These are phyloP conservation scores for Ophion costatus DNA, from an alignment of 2,888 invertebrate species.

Conservation along the genomic window DNA sequence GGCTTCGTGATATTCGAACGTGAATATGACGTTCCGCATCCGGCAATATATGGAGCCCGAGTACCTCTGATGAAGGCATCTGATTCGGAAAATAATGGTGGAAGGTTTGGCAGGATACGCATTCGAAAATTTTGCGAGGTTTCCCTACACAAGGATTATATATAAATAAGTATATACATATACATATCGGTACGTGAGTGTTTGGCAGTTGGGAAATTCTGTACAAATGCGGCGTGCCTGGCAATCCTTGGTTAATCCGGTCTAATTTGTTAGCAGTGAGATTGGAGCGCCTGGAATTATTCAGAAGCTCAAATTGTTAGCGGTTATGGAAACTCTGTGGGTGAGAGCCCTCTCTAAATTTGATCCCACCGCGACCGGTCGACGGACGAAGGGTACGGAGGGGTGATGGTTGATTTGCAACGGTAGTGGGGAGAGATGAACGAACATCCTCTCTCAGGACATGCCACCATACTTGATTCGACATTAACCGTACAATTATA, in stretches of 20 bases:
- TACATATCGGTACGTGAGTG: not conserved
- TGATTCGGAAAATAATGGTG: slow-evolving; percentile 49
- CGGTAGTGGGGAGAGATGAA: slow-evolving; percentile 59
- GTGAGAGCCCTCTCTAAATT: slow-evolving; percentile 57
- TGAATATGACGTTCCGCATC: slow-evolving; percentile 29
- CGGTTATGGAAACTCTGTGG: slow-evolving; percentile 79
- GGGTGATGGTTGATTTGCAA: slow-evolving; percentile 36
- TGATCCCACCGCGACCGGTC: slow-evolving; percentile 58
- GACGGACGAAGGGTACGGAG: slow-evolving; percentile 53
- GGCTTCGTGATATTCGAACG: slow-evolving; percentile 35
- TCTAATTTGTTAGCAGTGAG: slow-evolving; percentile 82
- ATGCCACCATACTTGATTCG: slow-evolving; percentile 77
- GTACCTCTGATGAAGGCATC: slow-evolving; percentile 45
- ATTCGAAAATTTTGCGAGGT: slow-evolving; percentile 60
- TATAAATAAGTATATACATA: not conserved
- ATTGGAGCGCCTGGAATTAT: slow-evolving; percentile 82
- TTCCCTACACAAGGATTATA: slow-evolving; percentile 55
- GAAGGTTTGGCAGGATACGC: slow-evolving; percentile 30
- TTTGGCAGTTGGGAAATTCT: slow-evolving; percentile 26
- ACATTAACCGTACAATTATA: slow-evolving; percentile 81
- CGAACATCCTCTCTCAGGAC: slow-evolving; percentile 54
- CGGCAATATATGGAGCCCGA: slow-evolving; percentile 15
- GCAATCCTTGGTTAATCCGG: slow-evolving; percentile 80
- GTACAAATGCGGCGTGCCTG: slow-evolving; percentile 57
- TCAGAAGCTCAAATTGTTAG: slow-evolving; percentile 81